phyloP scores from a whole-genome alignment of 2,797 vertebrate species.

The Liasis olivaceus region DNA sequence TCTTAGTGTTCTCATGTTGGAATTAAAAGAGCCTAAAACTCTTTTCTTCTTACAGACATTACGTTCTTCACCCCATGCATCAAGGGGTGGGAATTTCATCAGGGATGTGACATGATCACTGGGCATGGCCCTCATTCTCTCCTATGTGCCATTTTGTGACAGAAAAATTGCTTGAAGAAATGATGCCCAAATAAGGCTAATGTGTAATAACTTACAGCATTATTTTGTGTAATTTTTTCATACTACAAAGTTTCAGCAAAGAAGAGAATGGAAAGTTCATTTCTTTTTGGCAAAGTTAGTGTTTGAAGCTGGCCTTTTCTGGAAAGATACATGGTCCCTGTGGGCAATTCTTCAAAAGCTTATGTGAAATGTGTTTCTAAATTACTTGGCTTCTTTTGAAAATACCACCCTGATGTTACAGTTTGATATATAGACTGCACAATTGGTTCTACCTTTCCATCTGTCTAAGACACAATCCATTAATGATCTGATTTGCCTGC shows the following conservation, averaged over 20 bases:
- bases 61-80: not conserved
- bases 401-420: constrained; percentile 23
- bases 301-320: constrained; percentile 34
- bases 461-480: not conserved
- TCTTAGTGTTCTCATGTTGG: not conserved
- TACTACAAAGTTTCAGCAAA: constrained; percentile 47
- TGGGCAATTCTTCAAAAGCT: constrained; percentile 33
- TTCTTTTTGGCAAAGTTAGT: constrained; percentile 30
- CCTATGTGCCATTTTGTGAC: not conserved
- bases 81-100: not conserved
- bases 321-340: constrained; percentile 10
- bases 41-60: not conserved
- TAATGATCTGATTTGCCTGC: constrained; percentile 13
- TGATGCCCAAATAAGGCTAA: not conserved
- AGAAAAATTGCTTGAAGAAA: not conserved
- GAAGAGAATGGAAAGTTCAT: constrained; percentile 41
- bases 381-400: constrained; percentile 34
- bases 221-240: not conserved
- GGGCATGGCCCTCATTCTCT: not conserved
- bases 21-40: not conserved
- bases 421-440: constrained; percentile 31
- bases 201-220: not conserved
- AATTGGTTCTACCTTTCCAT: constrained; percentile 15
- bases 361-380: constrained; percentile 26
- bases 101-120: not conserved